Percentiles rank a stretch among this genome's conserved stretches.
Evolutionary conservation across 2,888 invertebrate genomes (phyloP).

Genomic region (Drosophila neotestacea): DNA sequence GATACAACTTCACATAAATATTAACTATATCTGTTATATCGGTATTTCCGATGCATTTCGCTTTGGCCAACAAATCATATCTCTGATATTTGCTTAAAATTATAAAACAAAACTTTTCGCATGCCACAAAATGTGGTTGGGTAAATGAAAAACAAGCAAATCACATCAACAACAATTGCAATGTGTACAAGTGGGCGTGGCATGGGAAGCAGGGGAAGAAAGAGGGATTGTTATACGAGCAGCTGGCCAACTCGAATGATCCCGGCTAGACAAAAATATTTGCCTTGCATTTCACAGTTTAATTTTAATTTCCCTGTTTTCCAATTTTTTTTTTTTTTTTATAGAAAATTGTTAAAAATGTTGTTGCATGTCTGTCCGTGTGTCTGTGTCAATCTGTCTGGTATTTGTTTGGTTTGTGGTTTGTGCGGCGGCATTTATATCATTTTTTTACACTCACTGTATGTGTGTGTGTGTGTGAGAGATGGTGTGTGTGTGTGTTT

Average conservation of each 20-base stretch:
- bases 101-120: constrained; percentile 66
- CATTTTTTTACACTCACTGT: constrained; percentile 63
- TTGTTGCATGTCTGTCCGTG: constrained; percentile 50
- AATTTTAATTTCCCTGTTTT: constrained; percentile 57
- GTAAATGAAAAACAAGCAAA: constrained; percentile 77
- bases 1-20: constrained; percentile 1
- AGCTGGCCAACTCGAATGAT: constrained; percentile 50
- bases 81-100: constrained; percentile 70
- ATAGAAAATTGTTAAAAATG: constrained; percentile 53
- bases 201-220: neutral
- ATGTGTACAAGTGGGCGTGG: neutral
- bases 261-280: constrained; percentile 76
- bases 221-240: constrained; percentile 25
- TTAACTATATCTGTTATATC: neutral
- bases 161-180: constrained; percentile 54
- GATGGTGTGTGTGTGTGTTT: constrained; percentile 8
- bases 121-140: constrained; percentile 66
- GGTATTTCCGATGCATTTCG: constrained; percentile 3
- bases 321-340: constrained; percentile 15
- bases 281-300: constrained; percentile 71
- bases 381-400: constrained; percentile 55
- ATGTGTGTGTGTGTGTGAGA: constrained; percentile 18
- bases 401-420: constrained; percentile 74
- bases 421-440: constrained; percentile 76
- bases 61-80: constrained; percentile 21